A percentile compares a stretch with the other conserved stretches of the same genome.
phyloP scores from a whole-genome alignment of 2,797 vertebrate species.

The Microctenopoma stevenorrisi region DNA sequence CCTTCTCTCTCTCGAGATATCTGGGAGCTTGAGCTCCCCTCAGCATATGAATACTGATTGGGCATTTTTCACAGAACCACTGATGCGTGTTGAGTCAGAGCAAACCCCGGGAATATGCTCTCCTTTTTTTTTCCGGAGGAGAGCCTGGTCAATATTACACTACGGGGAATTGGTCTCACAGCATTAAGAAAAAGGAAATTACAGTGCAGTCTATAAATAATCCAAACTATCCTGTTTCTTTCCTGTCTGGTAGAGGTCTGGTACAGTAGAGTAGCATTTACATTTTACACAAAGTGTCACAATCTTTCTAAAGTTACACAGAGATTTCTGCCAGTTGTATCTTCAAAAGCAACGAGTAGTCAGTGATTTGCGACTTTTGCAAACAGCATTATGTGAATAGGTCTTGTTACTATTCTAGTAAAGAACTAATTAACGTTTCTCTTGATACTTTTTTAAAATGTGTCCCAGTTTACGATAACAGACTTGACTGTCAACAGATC shows the following conservation, averaged over 20 bases:
- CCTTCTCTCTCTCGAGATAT: constrained; percentile 76
- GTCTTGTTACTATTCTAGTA: not conserved
- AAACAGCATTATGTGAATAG: not conserved
- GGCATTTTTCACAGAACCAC: constrained; percentile 84
- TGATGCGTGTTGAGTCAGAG: constrained; percentile 77
- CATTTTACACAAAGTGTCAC: not conserved
- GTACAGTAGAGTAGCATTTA: not conserved
- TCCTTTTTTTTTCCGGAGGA: constrained; percentile 22
- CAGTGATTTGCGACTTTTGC: not conserved
- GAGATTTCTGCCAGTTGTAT: not conserved
- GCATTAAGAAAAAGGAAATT: constrained; percentile 46
- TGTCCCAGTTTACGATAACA: constrained; percentile 2
- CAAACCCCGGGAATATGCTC: constrained; percentile 83
- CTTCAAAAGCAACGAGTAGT: not conserved
- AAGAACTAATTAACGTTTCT: too few species aligned
- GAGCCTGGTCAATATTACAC: constrained; percentile 51
- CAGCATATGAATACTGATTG: constrained; percentile 83
- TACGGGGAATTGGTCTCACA: constrained; percentile 31
- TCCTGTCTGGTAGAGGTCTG: constrained; percentile 9
- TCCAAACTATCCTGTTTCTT: constrained; percentile 4
- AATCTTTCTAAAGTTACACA: not conserved
- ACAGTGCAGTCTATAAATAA: constrained; percentile 23
- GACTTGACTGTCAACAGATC: not conserved
- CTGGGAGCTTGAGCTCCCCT: constrained; percentile 68
- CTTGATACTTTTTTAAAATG: not conserved